Conservation (phyloP, 2,888 invertebrate genomes). For the Spodoptera littoralis region DNA sequence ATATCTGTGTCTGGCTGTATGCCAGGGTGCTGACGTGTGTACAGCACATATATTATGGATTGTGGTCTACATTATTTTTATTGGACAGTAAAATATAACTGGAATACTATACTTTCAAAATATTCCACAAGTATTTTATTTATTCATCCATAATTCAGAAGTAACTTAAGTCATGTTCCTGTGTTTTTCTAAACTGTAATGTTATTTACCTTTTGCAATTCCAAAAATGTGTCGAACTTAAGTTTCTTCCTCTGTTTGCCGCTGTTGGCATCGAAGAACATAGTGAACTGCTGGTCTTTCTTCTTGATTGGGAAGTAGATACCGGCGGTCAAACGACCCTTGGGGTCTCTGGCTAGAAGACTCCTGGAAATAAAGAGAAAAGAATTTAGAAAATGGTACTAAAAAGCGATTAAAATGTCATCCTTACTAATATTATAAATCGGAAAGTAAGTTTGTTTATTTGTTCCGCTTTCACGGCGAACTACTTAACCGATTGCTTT, state of each 20-base stretch:
- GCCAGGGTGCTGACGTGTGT: conserved; percentile 42
- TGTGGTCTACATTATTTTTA: too few species aligned
- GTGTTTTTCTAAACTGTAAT: neutral
- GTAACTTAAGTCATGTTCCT: too few species aligned
- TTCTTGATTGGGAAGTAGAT: conserved; percentile 94
- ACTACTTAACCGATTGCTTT: too few species aligned
- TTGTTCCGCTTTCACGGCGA: too few species aligned
- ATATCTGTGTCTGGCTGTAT: conserved; percentile 10
- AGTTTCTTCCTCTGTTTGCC: conserved; percentile 93
- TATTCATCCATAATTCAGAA: too few species aligned
- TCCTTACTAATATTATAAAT: too few species aligned
- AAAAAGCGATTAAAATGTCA: too few species aligned
- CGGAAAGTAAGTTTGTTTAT: too few species aligned
- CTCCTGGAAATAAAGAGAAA: conserved; percentile 86
- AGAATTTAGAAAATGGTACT: neutral
- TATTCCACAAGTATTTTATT: too few species aligned
- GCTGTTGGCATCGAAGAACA: conserved; percentile 93
- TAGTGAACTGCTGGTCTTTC: conserved; percentile 91
- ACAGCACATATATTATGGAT: conserved; percentile 5
- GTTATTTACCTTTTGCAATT: conserved; percentile 89
- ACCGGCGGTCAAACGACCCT: conserved; percentile 94
- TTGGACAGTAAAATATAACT: too few species aligned
- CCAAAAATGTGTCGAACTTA: conserved; percentile 92
- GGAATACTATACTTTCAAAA: too few species aligned
- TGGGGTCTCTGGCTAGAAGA: conserved; percentile 94